Evolutionary conservation across 2,113 vertebrate species (phyloP).

Genomic region (Capreolus pygargus): DNA sequence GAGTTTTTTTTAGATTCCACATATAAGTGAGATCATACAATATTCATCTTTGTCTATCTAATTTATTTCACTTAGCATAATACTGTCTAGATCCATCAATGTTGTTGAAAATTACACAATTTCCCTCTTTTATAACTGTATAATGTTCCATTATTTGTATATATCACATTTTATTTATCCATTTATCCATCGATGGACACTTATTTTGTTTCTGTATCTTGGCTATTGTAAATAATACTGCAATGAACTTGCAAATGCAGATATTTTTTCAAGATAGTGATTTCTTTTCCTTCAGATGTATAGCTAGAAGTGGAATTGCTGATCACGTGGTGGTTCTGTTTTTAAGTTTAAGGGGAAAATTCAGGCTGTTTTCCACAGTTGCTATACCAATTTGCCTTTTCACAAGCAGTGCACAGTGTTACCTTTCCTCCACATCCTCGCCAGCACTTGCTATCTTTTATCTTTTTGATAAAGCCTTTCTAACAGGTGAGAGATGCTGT

Average conservation of each 20-base stretch:
- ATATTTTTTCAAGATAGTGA: neutral
- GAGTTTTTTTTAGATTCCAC: neutral
- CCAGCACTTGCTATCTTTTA: neutral
- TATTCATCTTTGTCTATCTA: neutral
- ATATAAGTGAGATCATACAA: neutral
- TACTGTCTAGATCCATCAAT: neutral
- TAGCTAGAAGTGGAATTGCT: neutral
- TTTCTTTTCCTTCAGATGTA: neutral
- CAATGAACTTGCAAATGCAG: neutral
- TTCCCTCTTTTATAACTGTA: neutral
- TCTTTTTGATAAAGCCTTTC: neutral
- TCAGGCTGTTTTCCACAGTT: neutral
- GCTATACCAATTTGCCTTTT: neutral
- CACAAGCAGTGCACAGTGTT: neutral
- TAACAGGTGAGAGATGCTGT: neutral
- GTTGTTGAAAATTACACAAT: neutral
- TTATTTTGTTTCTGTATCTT: neutral
- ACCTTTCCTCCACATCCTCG: neutral
- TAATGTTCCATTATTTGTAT: neutral
- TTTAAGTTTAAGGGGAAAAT: neutral
- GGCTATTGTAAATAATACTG: neutral
- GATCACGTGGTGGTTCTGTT: neutral
- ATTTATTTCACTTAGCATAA: neutral
- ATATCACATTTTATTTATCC: neutral
- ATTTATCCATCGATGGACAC: neutral